Conservation (phyloP, 2,888 invertebrate genomes). For the Lydus trimaculatus region DNA sequence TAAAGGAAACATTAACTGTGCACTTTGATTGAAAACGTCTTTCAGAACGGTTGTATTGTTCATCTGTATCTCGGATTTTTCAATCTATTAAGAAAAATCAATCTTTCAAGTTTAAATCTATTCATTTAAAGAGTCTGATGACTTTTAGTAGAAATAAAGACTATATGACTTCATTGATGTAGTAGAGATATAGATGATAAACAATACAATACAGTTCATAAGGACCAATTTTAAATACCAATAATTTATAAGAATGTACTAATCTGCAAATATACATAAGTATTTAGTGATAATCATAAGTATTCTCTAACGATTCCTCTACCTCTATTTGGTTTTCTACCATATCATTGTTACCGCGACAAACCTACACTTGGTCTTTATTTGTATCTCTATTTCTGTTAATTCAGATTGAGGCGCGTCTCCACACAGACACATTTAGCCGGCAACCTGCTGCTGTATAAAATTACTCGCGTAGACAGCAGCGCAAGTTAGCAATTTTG, state of each 20-base stretch:
- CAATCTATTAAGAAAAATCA: neutral
- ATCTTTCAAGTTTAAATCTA: neutral
- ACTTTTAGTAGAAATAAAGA: too few species aligned
- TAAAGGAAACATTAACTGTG: constrained; percentile 7
- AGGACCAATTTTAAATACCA: constrained; percentile 31
- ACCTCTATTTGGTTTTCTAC: neutral
- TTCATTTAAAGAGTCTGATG: neutral
- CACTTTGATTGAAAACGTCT: constrained; percentile 27
- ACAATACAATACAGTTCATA: constrained; percentile 23
- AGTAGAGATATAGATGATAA: constrained; percentile 2
- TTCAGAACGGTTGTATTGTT: constrained; percentile 32
- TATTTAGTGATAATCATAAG: neutral
- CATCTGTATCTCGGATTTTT: constrained; percentile 25
- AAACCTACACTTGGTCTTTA: too few species aligned
- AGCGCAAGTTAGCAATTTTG: too few species aligned
- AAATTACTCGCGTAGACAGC: too few species aligned
- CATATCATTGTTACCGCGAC: too few species aligned
- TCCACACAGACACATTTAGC: too few species aligned
- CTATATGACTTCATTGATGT: too few species aligned
- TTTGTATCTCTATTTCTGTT: too few species aligned
- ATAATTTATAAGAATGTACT: neutral
- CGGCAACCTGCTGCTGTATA: too few species aligned
- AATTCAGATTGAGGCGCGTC: too few species aligned
- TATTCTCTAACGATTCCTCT: neutral
- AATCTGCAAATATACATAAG: constrained; percentile 1